These are phyloP conservation scores for Acanthornis magna DNA, from an alignment of 2,797 vertebrate genomes.

Conservation along the genomic window DNA sequence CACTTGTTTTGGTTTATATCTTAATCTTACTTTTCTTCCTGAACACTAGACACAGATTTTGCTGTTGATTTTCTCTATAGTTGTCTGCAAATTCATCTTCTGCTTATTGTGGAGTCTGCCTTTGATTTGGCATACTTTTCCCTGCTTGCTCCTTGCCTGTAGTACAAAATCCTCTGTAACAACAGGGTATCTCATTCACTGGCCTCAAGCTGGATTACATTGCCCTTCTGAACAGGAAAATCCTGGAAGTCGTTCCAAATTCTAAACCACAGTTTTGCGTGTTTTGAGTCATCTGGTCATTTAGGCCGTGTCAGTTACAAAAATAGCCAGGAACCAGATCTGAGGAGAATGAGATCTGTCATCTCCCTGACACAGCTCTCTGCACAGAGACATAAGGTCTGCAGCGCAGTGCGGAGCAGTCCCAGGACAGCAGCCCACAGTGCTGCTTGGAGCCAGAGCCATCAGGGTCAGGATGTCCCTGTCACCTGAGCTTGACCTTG, in stretches of 20 bases:
- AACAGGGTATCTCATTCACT: accelerated
- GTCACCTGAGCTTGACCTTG: not conserved
- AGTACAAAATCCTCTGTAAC: not conserved
- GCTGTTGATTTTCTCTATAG: not conserved
- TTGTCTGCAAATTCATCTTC: not conserved
- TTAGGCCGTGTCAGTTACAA: not conserved
- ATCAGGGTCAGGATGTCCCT: not conserved
- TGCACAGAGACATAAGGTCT: not conserved
- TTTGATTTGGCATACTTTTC: not conserved
- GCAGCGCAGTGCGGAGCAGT: not conserved
- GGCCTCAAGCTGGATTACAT: not conserved
- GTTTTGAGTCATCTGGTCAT: not conserved
- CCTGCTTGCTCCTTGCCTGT: not conserved
- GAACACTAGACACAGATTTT: not conserved
- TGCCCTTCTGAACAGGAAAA: not conserved
- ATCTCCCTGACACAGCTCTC: not conserved
- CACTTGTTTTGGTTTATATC: not conserved
- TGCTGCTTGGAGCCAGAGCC: accelerated
- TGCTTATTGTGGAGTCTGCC: not conserved
- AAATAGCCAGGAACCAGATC: not conserved
- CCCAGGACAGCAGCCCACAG: accelerated
- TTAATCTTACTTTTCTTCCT: not conserved
- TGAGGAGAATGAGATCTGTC: not conserved
- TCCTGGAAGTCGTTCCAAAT: not conserved
- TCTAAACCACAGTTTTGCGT: not conserved